phyloP scores from a whole-genome alignment of 2,113 vertebrate genomes.

The Hucho hucho region DNA sequence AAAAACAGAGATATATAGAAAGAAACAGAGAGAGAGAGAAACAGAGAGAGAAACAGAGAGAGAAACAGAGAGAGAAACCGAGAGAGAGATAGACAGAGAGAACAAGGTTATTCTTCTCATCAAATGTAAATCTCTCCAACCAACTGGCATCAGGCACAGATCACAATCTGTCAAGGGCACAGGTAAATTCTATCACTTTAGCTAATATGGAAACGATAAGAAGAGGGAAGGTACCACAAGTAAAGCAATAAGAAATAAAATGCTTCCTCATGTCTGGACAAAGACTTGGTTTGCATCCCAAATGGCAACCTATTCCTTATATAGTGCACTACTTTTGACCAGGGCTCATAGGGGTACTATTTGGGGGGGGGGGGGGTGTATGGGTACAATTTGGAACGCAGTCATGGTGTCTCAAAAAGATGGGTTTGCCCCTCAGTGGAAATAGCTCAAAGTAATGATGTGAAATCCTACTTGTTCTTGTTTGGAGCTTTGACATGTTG shows the following conservation, averaged over 20 bases:
- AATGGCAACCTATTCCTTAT: slow-evolving; percentile 4
- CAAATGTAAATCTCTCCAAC: not conserved
- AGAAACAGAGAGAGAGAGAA: too few relatives aligned
- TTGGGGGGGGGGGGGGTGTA: too few relatives aligned
- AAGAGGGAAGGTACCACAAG: slow-evolving; percentile 14
- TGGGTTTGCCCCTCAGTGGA: slow-evolving; percentile 3
- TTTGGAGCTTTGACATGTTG: slow-evolving; percentile 49
- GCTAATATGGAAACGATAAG: slow-evolving; percentile 41
- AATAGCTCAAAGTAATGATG: slow-evolving; percentile 47
- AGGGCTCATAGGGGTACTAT: too few relatives aligned
- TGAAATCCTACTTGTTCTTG: slow-evolving; percentile 57
- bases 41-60: too few relatives aligned
- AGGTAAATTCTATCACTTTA: not conserved
- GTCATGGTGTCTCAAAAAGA: too few relatives aligned
- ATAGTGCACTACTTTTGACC: too few relatives aligned
- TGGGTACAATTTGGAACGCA: too few relatives aligned
- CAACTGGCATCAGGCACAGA: not conserved
- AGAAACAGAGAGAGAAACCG: too few relatives aligned
- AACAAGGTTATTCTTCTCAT: not conserved
- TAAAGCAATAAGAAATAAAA: slow-evolving; percentile 64
- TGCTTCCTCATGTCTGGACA: slow-evolving; percentile 56
- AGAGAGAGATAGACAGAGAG: too few relatives aligned
- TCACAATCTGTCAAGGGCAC: not conserved
- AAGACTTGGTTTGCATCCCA: slow-evolving; percentile 17
- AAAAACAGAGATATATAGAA: too few relatives aligned